A percentile compares a stretch with the other conserved stretches of the same genome.
phyloP scores from a whole-genome alignment of 2,113 vertebrate genomes.

The Danionella cerebrum region DNA sequence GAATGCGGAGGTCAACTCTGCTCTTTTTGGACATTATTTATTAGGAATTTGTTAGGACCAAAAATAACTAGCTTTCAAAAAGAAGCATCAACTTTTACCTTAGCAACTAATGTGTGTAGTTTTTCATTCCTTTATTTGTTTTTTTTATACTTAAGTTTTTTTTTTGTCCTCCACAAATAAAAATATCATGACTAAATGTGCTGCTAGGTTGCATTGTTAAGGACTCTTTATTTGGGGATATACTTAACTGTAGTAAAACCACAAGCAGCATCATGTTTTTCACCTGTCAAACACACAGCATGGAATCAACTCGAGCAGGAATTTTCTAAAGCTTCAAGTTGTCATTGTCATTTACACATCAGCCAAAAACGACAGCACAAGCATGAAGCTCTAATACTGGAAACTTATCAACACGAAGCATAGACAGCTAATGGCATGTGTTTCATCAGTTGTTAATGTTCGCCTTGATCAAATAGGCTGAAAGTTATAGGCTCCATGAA shows the following conservation, averaged over 20 bases:
- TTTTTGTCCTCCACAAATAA: too few relatives aligned
- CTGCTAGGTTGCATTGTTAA: too few relatives aligned
- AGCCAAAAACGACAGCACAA: not conserved
- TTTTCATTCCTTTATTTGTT: too few relatives aligned
- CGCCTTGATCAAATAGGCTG: not conserved
- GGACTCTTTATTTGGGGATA: not conserved
- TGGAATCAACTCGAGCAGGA: not conserved
- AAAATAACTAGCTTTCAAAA: too few relatives aligned
- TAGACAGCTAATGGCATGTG: not conserved
- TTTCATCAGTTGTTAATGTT: not conserved
- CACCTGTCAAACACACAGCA: not conserved
- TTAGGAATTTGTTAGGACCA: too few relatives aligned
- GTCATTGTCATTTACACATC: not conserved
- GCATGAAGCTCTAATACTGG: not conserved
- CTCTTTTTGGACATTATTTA: too few relatives aligned
- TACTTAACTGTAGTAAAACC: not conserved
- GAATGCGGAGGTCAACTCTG: too few relatives aligned
- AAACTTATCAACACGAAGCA: not conserved
- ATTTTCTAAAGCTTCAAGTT: not conserved
- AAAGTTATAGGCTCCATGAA: not conserved
- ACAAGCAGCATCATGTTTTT: not conserved
- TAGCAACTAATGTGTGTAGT: too few relatives aligned
- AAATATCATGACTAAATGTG: too few relatives aligned
- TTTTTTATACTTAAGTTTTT: too few relatives aligned
- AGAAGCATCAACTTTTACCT: too few relatives aligned